Evolutionary conservation across 2,113 vertebrate genomes (phyloP).

Genomic region (Hemibates koningsi): DNA sequence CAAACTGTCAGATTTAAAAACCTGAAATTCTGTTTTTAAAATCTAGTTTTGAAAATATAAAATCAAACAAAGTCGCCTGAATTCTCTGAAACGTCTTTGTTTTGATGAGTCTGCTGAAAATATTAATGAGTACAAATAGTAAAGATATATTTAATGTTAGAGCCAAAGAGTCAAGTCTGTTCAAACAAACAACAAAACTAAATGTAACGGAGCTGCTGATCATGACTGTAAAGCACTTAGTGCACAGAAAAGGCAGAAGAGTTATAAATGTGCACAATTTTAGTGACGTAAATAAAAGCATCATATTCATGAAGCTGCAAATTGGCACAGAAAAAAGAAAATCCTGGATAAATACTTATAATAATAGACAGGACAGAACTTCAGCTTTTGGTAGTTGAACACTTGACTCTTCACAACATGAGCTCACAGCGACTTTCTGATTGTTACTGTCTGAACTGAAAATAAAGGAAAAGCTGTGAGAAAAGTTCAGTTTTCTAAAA

Average conservation of each 20-base stretch:
- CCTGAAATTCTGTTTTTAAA: not conserved
- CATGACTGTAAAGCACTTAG: rapidly evolving
- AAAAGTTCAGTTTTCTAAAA: not conserved
- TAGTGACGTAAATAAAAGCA: rapidly evolving
- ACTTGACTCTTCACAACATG: not conserved
- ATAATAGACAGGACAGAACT: not conserved
- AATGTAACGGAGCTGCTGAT: not conserved
- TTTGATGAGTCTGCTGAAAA: rapidly evolving
- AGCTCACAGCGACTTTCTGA: not conserved
- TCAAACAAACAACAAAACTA: not conserved
- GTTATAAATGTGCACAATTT: rapidly evolving
- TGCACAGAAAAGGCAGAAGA: not conserved
- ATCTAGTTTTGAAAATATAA: not conserved
- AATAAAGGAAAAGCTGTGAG: not conserved
- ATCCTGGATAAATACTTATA: not conserved
- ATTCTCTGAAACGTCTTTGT: not conserved
- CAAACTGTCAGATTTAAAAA: rapidly evolving
- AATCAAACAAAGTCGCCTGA: not conserved
- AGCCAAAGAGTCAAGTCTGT: not conserved
- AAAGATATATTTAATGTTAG: not conserved
- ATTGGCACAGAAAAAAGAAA: rapidly evolving
- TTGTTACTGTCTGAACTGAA: rapidly evolving
- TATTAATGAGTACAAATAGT: not conserved
- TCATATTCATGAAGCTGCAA: not conserved
- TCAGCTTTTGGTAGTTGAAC: not conserved